Conservation (phyloP, 2,113 vertebrate species). For the Gallinago paraguaiae region DNA sequence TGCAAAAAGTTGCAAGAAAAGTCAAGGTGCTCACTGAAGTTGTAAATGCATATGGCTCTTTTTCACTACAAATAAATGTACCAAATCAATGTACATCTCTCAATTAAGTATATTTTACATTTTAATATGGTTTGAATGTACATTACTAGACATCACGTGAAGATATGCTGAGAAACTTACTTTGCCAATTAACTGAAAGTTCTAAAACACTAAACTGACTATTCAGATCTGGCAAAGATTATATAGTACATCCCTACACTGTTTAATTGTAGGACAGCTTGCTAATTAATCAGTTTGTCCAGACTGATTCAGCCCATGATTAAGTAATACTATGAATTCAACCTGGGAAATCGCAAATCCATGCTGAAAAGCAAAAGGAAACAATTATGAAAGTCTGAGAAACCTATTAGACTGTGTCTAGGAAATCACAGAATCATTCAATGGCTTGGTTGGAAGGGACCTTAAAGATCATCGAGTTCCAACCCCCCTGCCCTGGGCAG, state of each 20-base stretch:
- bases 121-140: neutral
- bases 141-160: neutral
- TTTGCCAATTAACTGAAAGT: neutral
- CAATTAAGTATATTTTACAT: neutral
- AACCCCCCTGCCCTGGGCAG: no score
- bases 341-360: neutral
- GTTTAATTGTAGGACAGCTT: neutral
- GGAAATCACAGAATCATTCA: neutral
- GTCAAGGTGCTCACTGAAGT: neutral
- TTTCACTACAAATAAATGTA: neutral
- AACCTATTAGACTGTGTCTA: neutral
- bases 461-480: no score
- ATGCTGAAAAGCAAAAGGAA: neutral
- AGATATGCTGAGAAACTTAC: neutral
- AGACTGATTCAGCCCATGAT: neutral
- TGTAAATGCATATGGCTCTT: neutral
- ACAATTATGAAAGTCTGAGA: neutral
- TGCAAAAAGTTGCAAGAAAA: neutral
- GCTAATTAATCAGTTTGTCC: neutral
- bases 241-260: neutral
- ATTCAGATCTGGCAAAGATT: neutral
- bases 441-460: no score
- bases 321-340: neutral
- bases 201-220: neutral
- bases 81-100: neutral